Evolutionary conservation across 2,888 invertebrate species (phyloP).

Genomic region (Elegia similella): DNA sequence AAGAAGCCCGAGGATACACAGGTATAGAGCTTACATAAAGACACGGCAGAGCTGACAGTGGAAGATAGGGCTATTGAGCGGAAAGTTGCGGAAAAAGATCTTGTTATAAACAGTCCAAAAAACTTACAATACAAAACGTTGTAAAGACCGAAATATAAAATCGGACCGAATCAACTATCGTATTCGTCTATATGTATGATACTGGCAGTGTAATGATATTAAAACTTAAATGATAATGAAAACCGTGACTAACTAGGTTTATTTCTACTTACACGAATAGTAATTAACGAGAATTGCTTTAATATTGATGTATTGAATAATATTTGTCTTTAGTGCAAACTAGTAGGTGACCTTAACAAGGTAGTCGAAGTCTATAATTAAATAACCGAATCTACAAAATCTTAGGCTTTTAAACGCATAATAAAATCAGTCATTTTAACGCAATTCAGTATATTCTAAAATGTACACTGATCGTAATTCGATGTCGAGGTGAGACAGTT

Average conservation of each 20-base stretch:
- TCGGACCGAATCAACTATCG: slow-evolving; percentile 73
- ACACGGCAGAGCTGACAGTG: slow-evolving; percentile 58
- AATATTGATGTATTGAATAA: slow-evolving; percentile 66
- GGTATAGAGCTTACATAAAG: slow-evolving; percentile 31
- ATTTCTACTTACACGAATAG: slow-evolving; percentile 73
- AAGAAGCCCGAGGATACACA: too few relatives aligned
- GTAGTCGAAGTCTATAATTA: slow-evolving; percentile 67
- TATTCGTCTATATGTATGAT: slow-evolving; percentile 74
- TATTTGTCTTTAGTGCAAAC: slow-evolving; percentile 74
- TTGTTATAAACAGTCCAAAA: slow-evolving; percentile 68
- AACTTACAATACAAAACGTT: slow-evolving; percentile 70
- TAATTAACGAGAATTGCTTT: slow-evolving; percentile 79
- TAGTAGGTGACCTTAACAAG: slow-evolving; percentile 75
- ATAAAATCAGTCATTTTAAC: slow-evolving; percentile 82
- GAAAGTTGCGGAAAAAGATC: slow-evolving; percentile 36
- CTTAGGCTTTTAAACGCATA: slow-evolving; percentile 80
- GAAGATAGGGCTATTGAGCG: slow-evolving; percentile 37
- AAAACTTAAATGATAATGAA: slow-evolving; percentile 56
- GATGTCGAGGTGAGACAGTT: slow-evolving; percentile 74
- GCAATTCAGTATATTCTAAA: slow-evolving; percentile 79
- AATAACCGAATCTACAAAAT: slow-evolving; percentile 76
- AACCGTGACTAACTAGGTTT: slow-evolving; percentile 51
- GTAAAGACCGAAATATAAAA: slow-evolving; percentile 79
- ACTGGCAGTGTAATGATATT: slow-evolving; percentile 78
- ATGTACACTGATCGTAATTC: slow-evolving; percentile 77